Evolutionary conservation across 2,113 vertebrate genomes (phyloP), one percentile per base, ranked within the genome.

Genomic region (Hucho hucho): DNA sequence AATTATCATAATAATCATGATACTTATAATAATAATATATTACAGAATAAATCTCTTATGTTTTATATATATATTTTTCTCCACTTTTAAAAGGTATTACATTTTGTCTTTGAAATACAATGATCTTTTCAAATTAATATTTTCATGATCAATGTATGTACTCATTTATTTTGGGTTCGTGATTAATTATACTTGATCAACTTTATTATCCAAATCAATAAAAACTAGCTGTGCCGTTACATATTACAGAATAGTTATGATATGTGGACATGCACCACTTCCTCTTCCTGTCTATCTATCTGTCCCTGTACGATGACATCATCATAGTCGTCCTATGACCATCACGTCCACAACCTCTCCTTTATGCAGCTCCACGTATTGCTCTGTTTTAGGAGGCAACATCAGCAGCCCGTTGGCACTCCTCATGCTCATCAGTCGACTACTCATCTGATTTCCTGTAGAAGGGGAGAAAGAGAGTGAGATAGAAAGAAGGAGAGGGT

Each of bases 191-290:
- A 24, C n/a, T 22, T 7, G 58, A 22, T 61, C 58, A 61, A 61
- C n/a, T 7, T 61, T 22, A 47, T 82, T 93, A 93, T 94, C 93
- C 94, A 94, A 93, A 94, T 94, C 92, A 93, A 78, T 84, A 95
- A 95, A 96, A 95, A 93, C 93, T 94, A 95, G 94, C 95, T 96
- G 95, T 96, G 96, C 96, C 96, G 86, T 97, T 99, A 96, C 97
- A 97, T 98, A 98, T 98, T 96, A 99, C 96, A 95, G 96, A 95
- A 96, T 97, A 98, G 96, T 96, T 97, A 95, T 97, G 95, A 96
- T 94, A 96, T 96, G 96, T 97, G 95, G 95, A 98, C 96, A 98
- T 98, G 97, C 97, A 98, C 95, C 95, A 83, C 87, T 89, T 89
- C 86, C 87, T 86, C 66, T 88, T 74, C 64, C 74, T 64, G 61